phyloP scores from a whole-genome alignment of 1,140 invertebrate species.

The Drosophila santomea region DNA sequence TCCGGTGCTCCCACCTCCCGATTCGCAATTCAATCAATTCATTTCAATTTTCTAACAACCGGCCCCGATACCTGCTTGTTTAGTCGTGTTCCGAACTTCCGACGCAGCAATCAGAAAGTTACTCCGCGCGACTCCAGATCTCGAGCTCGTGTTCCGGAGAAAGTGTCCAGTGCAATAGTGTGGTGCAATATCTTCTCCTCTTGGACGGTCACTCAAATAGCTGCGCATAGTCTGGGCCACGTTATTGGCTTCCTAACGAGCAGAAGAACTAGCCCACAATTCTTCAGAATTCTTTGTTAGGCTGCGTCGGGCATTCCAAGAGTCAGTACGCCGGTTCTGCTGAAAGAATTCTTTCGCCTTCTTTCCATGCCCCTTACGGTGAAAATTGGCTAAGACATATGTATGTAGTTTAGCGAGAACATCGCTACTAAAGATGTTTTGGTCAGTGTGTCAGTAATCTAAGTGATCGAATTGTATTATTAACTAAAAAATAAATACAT shows the following conservation, averaged over 20 bases:
- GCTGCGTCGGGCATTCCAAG: neutral
- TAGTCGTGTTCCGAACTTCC: conserved; percentile 58
- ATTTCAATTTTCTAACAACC: conserved; percentile 25
- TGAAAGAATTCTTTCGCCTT: conserved; percentile 1
- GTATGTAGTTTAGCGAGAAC: too few species aligned
- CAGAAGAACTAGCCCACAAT: conserved; percentile 17
- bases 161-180: neutral
- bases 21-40: conserved; percentile 56
- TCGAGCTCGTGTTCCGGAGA: neutral
- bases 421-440: too few species aligned
- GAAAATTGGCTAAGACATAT: neutral
- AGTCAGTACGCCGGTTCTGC: neutral
- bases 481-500: neutral
- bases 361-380: neutral
- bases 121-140: conserved; percentile 7
- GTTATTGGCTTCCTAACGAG: conserved; percentile 58
- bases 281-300: conserved; percentile 22
- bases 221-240: conserved; percentile 49
- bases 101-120: conserved; percentile 11
- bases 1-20: neutral
- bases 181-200: neutral
- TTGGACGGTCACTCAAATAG: neutral
- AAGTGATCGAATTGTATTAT: too few species aligned
- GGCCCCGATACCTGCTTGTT: conserved; percentile 51
- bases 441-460: too few species aligned